Base-by-base conservation (phyloP, 30 jellyfish, hydroid and myxozoan genomes). In the Hydractinia symbiolongicarpus region DNA sequence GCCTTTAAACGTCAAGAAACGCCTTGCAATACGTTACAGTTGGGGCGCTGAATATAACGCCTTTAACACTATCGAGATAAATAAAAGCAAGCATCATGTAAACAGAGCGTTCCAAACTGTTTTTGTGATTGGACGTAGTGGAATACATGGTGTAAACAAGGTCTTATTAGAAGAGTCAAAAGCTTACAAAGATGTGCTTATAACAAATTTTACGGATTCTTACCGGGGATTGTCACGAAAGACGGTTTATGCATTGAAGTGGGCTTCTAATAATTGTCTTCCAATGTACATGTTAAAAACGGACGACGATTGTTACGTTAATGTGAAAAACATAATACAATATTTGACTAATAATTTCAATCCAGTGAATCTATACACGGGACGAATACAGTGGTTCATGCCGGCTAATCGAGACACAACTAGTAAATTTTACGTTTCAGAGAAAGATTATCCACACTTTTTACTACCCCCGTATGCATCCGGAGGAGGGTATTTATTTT, bases 401-500 rank as follows among this genome's bases (percentile, higher is more conserved):
- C 89, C 84, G 11, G 83, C 83, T 7, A 77, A 58, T 44, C 86
- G 93, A 53, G 93, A 84, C 71, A 53, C 53, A 20, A 76, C 54
- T 0, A 62, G 84, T 60, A 62, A 82, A 53, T 66, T 76, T 76
- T 84, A 55, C 55, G 83, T 84, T 44, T 53, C 93, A 40, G 69
- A 19, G 11, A 7, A n/a, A 9, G 61, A 40, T 54, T 66, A 57
- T 30, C 82, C 57, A 5, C 53, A 17, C 5, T 40, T 50, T 11
- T 44, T 76, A 14, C 64, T 76, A 40, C 89, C 84, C 17, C 83
- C 88, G 13, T 84, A 84, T 55, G 86, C 71, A 7, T 60, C 88
- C 50, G 93, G 93, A 49, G 93, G 93, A 9, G 93, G 93, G 15
- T 75, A 75, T 55, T 50, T 84, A 19, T 62, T 84, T 9, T 54